phyloP scores from a whole-genome alignment of 2,888 invertebrate genomes.

The Ochlodes sylvanus region DNA sequence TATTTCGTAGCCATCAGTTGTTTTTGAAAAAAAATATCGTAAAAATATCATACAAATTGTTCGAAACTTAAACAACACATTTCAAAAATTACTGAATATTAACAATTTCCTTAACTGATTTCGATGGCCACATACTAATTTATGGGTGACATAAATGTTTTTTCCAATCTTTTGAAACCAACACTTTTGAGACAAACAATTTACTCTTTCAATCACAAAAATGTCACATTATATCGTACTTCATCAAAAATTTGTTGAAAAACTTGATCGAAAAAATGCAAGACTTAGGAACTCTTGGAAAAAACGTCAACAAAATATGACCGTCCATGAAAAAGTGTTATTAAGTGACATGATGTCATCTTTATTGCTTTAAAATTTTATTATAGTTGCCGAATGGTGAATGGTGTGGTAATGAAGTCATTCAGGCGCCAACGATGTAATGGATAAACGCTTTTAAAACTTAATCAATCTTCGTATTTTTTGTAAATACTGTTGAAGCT shows the following conservation, averaged over 20 bases:
- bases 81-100: too few relatives aligned
- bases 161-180: too few relatives aligned
- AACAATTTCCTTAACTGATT: too few relatives aligned
- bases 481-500: slow-evolving; percentile 37
- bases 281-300: not conserved
- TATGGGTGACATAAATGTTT: too few relatives aligned
- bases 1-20: too few relatives aligned
- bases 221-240: too few relatives aligned
- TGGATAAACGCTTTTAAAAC: slow-evolving; percentile 79
- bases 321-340: slow-evolving; percentile 28
- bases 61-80: too few relatives aligned
- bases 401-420: slow-evolving; percentile 70
- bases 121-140: too few relatives aligned
- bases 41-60: too few relatives aligned
- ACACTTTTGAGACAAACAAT: too few relatives aligned
- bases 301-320: slow-evolving; percentile 9
- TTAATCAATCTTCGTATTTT: slow-evolving; percentile 67
- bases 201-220: too few relatives aligned
- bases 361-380: slow-evolving; percentile 22
- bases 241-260: slow-evolving; percentile 3
- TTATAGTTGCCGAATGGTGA: slow-evolving; percentile 40
- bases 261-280: not conserved
- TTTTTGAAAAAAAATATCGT: too few relatives aligned
- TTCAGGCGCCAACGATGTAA: slow-evolving; percentile 68
- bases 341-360: slow-evolving; percentile 33